Evolutionary conservation across 2,888 invertebrate genomes (phyloP).

Genomic region (Orthosia gracilis): DNA sequence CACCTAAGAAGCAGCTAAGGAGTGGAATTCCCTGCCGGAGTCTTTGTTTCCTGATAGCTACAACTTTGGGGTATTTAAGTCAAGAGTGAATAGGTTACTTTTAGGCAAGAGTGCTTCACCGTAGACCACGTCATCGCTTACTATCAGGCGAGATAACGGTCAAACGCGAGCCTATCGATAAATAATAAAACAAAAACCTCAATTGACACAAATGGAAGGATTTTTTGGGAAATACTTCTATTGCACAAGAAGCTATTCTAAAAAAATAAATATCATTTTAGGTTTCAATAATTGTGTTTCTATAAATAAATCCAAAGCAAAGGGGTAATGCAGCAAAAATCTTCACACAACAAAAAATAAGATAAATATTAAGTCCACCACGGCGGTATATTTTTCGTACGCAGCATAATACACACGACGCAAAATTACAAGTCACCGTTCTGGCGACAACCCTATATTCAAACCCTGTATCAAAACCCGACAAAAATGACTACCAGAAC

Average conservation of each 20-base stretch:
- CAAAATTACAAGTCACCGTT: slow-evolving; percentile 87
- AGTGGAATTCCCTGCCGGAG: no score
- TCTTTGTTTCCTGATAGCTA: no score
- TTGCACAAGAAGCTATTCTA: not conserved
- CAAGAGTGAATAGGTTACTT: no score
- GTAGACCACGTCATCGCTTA: no score
- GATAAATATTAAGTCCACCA: slow-evolving; percentile 74
- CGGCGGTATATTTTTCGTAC: slow-evolving; percentile 74
- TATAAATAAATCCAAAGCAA: not conserved
- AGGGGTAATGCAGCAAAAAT: not conserved
- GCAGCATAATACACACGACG: slow-evolving; percentile 76
- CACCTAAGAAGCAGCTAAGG: no score
- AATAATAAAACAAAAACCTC: no score
- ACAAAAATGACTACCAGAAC: slow-evolving; percentile 17
- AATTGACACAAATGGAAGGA: no score
- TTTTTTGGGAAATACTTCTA: no score
- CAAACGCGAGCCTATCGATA: no score
- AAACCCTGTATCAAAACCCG: slow-evolving; percentile 66
- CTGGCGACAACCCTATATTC: slow-evolving; percentile 89
- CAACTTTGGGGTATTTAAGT: no score
- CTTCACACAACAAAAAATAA: slow-evolving; percentile 61
- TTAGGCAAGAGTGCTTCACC: no score
- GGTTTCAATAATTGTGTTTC: not conserved
- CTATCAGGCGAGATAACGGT: no score
- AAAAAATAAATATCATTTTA: not conserved